Evolutionary conservation across 2,888 invertebrate genomes (phyloP), one percentile per base, ranked within the genome.

Genomic region (Dione vanillae): DNA sequence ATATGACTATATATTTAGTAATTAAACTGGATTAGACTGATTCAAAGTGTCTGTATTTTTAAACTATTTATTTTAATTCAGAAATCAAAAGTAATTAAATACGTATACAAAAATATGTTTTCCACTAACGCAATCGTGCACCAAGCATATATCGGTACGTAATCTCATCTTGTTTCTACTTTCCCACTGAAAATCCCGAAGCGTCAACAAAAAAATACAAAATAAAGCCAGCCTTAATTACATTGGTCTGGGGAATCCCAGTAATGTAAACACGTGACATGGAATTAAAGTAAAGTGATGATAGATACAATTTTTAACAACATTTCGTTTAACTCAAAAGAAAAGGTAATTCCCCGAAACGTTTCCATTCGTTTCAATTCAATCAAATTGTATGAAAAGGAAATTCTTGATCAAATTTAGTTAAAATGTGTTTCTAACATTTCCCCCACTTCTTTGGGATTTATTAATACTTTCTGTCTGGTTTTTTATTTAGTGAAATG

Each of bases 381-480:
- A n/a, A 45, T 45, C 27, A 27, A 61, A 27, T 61, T 27, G 43
- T 6, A n/a, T 43, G 6, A n/a, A 61, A 49, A 16, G 35, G 16
- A 37, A 35, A 16, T 20, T 45, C 16, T n/a, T n/a, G 16, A 35
- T 16, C 19, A 49, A 19, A 49, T 14, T 19, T 14, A 16, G 16
- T 52, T 62, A 52, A 68, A 59, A 52, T 52, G 27, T 51, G 35
- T 8, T 51, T 45, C 47, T 61, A 69, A 69, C 69, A 69, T 62
- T 27, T 35, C 27, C 37, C 43, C 66, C 61, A n/a, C n/a, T n/a
- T n/a, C 56, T 71, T 64, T 69, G 52, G 47, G 64, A 51, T 71
- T 64, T 59, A 69, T 69, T 69, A 64, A 64, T 65, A 47, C 20
- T 2, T 3, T 43, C 20, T 52, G 9, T 74, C 75, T 49, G 62